A percentile compares a stretch with the other conserved stretches of the same genome.
These are phyloP conservation scores for Semibalanus balanoides DNA, from an alignment of 1,140 invertebrate genomes.

Conservation along the genomic window DNA sequence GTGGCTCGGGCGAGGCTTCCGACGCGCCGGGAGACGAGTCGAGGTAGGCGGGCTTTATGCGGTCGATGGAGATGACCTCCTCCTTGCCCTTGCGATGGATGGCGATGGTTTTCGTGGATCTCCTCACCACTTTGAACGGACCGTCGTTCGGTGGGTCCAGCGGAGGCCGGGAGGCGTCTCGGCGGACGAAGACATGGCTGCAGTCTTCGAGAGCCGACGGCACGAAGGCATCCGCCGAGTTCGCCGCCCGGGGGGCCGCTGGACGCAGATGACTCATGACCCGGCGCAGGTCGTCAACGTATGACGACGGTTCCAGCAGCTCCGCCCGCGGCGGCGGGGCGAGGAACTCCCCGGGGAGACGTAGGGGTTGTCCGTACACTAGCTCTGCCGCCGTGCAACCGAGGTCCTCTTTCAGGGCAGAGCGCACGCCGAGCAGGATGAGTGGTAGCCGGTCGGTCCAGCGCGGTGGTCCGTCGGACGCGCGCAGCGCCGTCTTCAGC, in stretches of 20 bases:
- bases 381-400: slow-evolving; percentile 17
- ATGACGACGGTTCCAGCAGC: background rate
- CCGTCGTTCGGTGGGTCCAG: background rate
- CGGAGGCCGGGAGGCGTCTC: background rate
- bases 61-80: background rate
- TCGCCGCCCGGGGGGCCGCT: background rate
- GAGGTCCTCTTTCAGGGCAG: slow-evolving; percentile 23
- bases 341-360: slow-evolving; percentile 20
- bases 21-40: background rate
- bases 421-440: slow-evolving; percentile 18
- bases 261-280: background rate
- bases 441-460: slow-evolving; percentile 20
- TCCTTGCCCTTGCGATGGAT: background rate
- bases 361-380: slow-evolving; percentile 17
- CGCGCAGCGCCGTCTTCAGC: slow-evolving; percentile 24
- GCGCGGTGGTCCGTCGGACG: background rate
- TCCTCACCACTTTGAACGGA: background rate
- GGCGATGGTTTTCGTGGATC: background rate
- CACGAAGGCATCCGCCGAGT: background rate
- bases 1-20: background rate
- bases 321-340: too few relatives aligned
- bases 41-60: background rate
- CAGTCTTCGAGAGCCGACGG: background rate
- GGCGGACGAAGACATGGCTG: background rate
- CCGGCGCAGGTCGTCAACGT: background rate